phyloP scores from a whole-genome alignment of 2,888 invertebrate genomes.

The Boloria euphrosyne region DNA sequence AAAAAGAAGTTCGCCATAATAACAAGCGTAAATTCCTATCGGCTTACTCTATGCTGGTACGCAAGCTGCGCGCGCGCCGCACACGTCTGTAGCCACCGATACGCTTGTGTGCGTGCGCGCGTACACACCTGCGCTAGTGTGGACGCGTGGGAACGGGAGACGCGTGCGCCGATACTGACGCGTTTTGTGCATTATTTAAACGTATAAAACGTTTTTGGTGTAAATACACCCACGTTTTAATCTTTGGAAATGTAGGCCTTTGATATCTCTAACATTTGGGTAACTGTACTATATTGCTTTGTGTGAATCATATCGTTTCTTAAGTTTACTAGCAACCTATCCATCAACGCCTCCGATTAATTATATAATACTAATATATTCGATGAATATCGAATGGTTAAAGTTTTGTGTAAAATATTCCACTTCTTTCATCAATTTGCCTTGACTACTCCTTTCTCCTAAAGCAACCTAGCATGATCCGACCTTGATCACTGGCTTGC shows the following conservation, averaged over 20 bases:
- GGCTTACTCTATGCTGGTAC: constrained; percentile 41
- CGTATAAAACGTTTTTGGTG: constrained; percentile 43
- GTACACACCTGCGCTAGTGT: constrained; percentile 50
- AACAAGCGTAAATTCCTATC: constrained; percentile 43
- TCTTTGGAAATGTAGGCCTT: constrained; percentile 34
- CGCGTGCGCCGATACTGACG: constrained; percentile 77
- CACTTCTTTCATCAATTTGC: constrained; percentile 31
- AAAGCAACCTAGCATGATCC: constrained; percentile 43
- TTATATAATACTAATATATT: not conserved
- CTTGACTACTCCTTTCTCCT: constrained; percentile 46
- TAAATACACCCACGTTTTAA: constrained; percentile 39
- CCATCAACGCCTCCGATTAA: not conserved
- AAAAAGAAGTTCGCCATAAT: constrained; percentile 22
- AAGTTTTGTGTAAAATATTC: constrained; percentile 16
- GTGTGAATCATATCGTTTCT: not conserved
- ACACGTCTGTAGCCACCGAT: constrained; percentile 56
- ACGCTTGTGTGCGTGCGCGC: constrained; percentile 34
- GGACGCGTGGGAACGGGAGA: constrained; percentile 77
- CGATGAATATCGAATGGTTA: not conserved
- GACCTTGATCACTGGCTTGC: constrained; percentile 41
- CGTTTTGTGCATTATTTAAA: constrained; percentile 70
- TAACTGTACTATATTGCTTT: constrained; percentile 21
- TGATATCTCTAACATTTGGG: constrained; percentile 13
- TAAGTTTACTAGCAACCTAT: not conserved
- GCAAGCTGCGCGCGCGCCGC: constrained; percentile 67